A percentile compares a stretch with the other conserved stretches of the same genome.
These are phyloP conservation scores for Psix sp. DNA, from an alignment of 1,140 invertebrate species.

Conservation along the genomic window DNA sequence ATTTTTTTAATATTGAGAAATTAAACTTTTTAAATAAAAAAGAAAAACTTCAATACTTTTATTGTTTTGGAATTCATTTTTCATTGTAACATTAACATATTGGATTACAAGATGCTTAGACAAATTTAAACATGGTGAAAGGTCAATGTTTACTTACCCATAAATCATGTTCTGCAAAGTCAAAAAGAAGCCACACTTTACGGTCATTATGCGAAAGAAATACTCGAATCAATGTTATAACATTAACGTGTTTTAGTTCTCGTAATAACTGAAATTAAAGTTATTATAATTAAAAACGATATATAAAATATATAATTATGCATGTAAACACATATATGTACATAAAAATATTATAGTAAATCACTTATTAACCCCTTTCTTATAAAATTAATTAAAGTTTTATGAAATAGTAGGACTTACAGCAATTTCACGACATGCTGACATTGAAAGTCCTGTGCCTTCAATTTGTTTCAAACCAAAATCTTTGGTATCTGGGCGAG, in stretches of 20 bases:
- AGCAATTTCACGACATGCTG: conserved; percentile 99
- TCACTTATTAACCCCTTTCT: no score
- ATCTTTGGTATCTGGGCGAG: conserved; percentile 86
- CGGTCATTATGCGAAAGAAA: conserved; percentile 98
- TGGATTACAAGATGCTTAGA: no score
- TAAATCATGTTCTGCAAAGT: conserved; percentile 99
- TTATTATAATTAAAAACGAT: no score
- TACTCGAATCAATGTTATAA: conserved; percentile 97
- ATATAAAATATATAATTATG: conserved; percentile 1
- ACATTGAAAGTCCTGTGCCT: conserved; percentile 99
- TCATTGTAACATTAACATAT: no score
- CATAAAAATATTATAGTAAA: no score
- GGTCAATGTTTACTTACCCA: no score
- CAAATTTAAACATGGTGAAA: no score
- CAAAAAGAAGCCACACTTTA: conserved; percentile 98
- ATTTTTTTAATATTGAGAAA: no score
- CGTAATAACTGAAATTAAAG: conserved; percentile 85
- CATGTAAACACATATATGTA: no score
- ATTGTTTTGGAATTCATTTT: neutral
- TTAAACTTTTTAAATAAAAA: neutral
- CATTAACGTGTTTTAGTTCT: conserved; percentile 98
- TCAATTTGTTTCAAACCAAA: conserved; percentile 99
- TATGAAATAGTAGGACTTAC: conserved; percentile 79
- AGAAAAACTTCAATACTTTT: conserved; percentile 2
- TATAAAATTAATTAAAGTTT: neutral